Base-by-base conservation (phyloP, 2,797 vertebrate genomes). In the Myotis daubentonii region DNA sequence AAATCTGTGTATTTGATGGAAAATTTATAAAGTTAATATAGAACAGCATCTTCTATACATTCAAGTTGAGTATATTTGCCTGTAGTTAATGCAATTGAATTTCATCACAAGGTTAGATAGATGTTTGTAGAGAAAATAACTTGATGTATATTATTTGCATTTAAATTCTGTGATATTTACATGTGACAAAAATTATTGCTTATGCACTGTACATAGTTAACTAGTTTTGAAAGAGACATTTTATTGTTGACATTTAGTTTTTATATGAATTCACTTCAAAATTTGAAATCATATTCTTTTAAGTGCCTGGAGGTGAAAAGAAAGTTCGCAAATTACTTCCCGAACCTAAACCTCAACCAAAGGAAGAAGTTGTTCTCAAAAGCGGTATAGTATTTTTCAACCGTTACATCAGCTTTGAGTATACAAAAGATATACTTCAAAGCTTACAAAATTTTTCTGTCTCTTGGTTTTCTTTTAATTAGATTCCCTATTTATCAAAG, bases 341-440 rank as follows among this genome's bases (percentile, higher is more conserved):
- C 1, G 98, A 98, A 95, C 94, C 97, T 93, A 95, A 98, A 91
- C 97, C 98, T 86, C 96, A 98, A 91, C 97, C 98, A 95, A 98
- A 98, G 87, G 98, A 99, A 98, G 98, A 98, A 98, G 96, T 98
- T 95, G 97, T 98, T 98, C 98, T 99, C 97, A 98, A 98, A 98
- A 98, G 98, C 97, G 98, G 98, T 99, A 98, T 49, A 90, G 97
- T 98, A 97, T 93, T 93, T 91, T 97, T 96, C 65, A 79, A 4
- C 7, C 76, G 2, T 96, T 36, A 30, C 95, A 79, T 75, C 15
- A 94, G 86, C 85, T 55, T 92, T 86, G 86, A 81, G 9, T 53
- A 60, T 16, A 36, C 65, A 38, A 55, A 72, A 83, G 72, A 41
- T 36, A 68, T 20, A 86, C 79, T 82, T 71, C 86, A 94, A 96